phyloP scores from a whole-genome alignment of 2,888 invertebrate genomes.

The Periphyllus acericola region DNA sequence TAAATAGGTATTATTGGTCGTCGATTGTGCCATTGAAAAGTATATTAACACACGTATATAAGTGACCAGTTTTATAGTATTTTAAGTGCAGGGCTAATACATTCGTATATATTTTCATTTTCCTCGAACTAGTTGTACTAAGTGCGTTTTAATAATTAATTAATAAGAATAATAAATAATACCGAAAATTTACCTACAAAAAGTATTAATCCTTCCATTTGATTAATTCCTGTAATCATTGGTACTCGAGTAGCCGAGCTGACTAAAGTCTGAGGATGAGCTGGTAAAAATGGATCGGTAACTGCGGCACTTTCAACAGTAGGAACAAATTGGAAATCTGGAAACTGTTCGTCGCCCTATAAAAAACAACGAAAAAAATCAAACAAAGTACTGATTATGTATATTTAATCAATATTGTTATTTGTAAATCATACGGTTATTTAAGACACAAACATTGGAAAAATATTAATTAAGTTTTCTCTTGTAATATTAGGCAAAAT shows the following conservation, averaged over 20 bases:
- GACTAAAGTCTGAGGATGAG: slow-evolving; percentile 70
- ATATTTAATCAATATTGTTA: too few relatives aligned
- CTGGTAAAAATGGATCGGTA: slow-evolving; percentile 71
- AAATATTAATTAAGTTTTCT: too few relatives aligned
- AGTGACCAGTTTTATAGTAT: neutral
- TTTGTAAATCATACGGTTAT: too few relatives aligned
- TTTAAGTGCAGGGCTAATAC: neutral
- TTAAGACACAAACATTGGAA: too few relatives aligned
- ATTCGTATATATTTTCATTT: neutral
- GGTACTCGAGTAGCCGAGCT: slow-evolving; percentile 73
- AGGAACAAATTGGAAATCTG: slow-evolving; percentile 63
- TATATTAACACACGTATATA: too few relatives aligned
- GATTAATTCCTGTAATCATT: slow-evolving; percentile 79
- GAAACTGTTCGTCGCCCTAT: neutral
- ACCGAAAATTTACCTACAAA: slow-evolving; percentile 69
- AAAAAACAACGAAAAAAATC: neutral
- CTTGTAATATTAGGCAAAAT: too few relatives aligned
- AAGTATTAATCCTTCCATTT: slow-evolving; percentile 78
- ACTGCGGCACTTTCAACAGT: slow-evolving; percentile 54
- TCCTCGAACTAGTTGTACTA: too few relatives aligned
- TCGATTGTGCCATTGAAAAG: too few relatives aligned
- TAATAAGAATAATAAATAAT: too few relatives aligned
- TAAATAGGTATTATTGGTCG: too few relatives aligned
- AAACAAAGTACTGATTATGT: neutral
- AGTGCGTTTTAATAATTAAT: too few relatives aligned